These are phyloP conservation scores for Coracias cyanogaster DNA, from an alignment of 2,797 vertebrate genomes.

Conservation along the genomic window DNA sequence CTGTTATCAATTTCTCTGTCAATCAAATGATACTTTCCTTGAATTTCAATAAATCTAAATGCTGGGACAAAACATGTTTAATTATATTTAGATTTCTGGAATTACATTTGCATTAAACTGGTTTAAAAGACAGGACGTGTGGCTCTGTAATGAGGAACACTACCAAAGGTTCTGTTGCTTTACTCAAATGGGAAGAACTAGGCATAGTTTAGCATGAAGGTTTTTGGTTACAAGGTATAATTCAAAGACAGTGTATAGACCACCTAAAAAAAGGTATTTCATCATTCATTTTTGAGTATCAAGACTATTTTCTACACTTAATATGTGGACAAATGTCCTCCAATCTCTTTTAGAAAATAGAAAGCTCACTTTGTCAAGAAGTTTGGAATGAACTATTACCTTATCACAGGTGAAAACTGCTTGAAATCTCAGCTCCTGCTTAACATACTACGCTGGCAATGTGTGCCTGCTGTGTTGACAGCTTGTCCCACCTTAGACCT, in stretches of 20 bases:
- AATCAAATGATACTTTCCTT: background rate
- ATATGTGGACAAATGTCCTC: background rate
- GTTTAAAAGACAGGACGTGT: background rate
- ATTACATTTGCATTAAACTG: constrained; percentile 14
- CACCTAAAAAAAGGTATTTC: background rate
- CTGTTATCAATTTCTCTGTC: background rate
- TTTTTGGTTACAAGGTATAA: background rate
- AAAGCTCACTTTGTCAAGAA: background rate
- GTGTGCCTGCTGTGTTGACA: background rate
- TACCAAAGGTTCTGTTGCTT: background rate
- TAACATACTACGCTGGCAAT: background rate
- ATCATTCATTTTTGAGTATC: background rate
- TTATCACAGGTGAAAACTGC: background rate
- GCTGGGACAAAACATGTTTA: background rate
- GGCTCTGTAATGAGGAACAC: background rate
- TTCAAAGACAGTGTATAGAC: background rate
- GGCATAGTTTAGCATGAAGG: background rate
- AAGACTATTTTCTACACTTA: background rate
- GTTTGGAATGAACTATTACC: background rate
- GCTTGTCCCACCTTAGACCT: background rate
- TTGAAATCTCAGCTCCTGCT: background rate
- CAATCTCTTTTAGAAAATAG: background rate
- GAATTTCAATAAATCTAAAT: constrained; percentile 38
- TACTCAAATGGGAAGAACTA: background rate
- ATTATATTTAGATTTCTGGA: constrained; percentile 3